Evolutionary conservation across 2,888 invertebrate genomes (phyloP).

Genomic region (Lydus trimaculatus): DNA sequence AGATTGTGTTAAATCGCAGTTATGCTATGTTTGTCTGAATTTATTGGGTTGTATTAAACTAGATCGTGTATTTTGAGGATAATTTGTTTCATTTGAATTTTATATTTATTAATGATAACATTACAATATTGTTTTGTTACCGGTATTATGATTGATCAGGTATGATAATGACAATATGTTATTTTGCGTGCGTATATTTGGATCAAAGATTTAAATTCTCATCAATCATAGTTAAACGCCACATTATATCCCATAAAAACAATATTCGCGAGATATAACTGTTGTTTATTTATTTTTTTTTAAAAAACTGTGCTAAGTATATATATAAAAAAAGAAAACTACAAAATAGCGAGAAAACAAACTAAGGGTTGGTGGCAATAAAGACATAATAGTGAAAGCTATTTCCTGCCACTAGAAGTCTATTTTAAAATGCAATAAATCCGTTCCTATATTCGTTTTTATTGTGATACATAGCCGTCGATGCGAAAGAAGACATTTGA

Average conservation of each 20-base stretch:
- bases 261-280: background rate
- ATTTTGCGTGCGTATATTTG: background rate
- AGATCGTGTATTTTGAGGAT: no score
- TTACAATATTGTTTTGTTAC: background rate
- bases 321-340: no score
- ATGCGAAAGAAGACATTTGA: background rate
- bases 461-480: constrained; percentile 7
- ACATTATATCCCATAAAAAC: background rate
- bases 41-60: no score
- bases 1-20: no score
- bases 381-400: background rate
- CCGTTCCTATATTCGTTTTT: constrained; percentile 3
- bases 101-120: no score
- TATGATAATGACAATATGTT: background rate
- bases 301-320: background rate
- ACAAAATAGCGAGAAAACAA: background rate
- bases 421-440: constrained; percentile 16
- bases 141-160: background rate
- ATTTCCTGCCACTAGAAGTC: background rate
- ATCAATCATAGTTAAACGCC: background rate
- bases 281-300: background rate
- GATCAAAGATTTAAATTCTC: background rate
- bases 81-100: no score
- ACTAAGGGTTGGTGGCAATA: background rate
- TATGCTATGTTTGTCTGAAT: no score